phyloP scores from a whole-genome alignment of 2,888 invertebrate species.

The Dicyrtoma fusca region DNA sequence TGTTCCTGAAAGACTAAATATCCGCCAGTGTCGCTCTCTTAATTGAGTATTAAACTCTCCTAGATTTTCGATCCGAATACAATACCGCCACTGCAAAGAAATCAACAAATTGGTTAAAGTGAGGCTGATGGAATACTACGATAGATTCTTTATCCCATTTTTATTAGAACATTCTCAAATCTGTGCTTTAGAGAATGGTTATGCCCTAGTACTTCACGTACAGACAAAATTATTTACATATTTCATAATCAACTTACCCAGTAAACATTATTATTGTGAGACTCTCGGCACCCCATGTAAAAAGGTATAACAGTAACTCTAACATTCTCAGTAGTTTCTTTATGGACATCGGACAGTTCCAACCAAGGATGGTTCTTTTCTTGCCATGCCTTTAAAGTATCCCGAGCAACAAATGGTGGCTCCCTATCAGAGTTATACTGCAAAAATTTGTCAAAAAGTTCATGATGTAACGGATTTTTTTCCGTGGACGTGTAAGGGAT shows the following conservation, averaged over 20 bases:
- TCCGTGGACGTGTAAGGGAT: constrained; percentile 91
- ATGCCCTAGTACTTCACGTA: too few species aligned
- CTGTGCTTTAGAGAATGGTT: too few species aligned
- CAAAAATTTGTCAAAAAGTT: constrained; percentile 94
- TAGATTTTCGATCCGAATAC: constrained; percentile 93
- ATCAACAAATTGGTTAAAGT: background rate
- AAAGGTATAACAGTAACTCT: constrained; percentile 98
- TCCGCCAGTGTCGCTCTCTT: constrained; percentile 96
- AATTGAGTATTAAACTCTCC: constrained; percentile 87
- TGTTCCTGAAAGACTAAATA: constrained; percentile 91
- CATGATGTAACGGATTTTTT: constrained; percentile 87
- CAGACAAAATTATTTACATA: constrained; percentile 30
- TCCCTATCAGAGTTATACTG: constrained; percentile 79
- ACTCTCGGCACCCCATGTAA: constrained; percentile 93
- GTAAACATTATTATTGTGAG: constrained; percentile 87
- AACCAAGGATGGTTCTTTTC: constrained; percentile 97
- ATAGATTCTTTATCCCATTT: too few species aligned
- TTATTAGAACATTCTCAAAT: too few species aligned
- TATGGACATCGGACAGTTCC: constrained; percentile 93
- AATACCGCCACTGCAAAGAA: constrained; percentile 86
- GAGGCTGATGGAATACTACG: too few species aligned
- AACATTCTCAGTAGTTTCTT: constrained; percentile 94
- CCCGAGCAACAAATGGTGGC: constrained; percentile 84
- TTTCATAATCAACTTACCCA: constrained; percentile 68
- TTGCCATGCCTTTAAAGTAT: constrained; percentile 92